Conservation (phyloP, 2,113 vertebrate species). For the Brienomyrus brachyistius region DNA sequence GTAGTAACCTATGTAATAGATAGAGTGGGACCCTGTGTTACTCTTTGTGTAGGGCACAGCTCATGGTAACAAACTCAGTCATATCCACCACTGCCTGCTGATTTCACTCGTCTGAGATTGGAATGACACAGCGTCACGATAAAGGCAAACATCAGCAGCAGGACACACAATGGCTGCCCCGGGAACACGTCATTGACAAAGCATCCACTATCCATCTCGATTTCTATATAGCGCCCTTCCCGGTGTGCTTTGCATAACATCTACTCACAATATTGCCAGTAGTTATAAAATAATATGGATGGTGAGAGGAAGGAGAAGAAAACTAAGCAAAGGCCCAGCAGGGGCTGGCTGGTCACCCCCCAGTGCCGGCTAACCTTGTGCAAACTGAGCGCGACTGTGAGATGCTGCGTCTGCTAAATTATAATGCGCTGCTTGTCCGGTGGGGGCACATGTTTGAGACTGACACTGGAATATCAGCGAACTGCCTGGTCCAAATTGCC, state of each 20-base stretch:
- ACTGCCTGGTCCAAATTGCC: background rate
- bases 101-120: background rate
- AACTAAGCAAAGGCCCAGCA: background rate
- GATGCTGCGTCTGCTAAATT: background rate
- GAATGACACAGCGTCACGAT: background rate
- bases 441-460: background rate
- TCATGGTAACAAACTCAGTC: background rate
- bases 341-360: background rate
- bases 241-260: background rate
- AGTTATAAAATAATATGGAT: background rate
- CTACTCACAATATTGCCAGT: background rate
- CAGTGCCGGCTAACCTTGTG: background rate
- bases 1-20: background rate
- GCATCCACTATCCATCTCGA: background rate
- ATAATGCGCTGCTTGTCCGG: background rate
- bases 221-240: background rate
- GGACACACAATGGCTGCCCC: background rate
- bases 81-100: background rate
- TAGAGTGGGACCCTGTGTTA: background rate
- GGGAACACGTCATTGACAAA: background rate
- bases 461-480: background rate
- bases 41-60: background rate
- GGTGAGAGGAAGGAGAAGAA: background rate
- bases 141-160: background rate
- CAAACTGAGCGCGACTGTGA: background rate